phyloP scores from a whole-genome alignment of 2,797 vertebrate genomes.

The Syndactyla subalaris region DNA sequence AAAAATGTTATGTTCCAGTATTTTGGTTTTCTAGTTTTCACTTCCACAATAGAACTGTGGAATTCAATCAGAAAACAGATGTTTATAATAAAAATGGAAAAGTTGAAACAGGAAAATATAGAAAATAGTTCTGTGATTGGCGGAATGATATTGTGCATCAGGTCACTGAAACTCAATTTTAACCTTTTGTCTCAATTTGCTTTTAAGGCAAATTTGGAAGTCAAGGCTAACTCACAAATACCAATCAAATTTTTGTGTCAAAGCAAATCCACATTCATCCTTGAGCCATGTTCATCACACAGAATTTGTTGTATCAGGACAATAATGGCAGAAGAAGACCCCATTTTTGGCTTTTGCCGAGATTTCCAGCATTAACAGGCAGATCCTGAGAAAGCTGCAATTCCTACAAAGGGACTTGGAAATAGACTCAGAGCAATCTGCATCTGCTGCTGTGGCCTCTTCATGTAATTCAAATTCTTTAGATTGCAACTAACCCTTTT shows the following conservation, averaged over 20 bases:
- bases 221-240: background rate
- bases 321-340: background rate
- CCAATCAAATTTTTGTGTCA: background rate
- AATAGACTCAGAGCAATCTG: background rate
- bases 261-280: background rate
- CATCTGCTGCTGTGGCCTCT: background rate
- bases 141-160: background rate
- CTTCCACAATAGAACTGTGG: background rate
- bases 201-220: background rate
- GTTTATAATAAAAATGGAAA: background rate
- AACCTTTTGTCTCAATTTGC: background rate
- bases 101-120: background rate
- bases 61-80: slow-evolving; percentile 1
- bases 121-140: background rate
- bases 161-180: background rate
- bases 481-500: background rate
- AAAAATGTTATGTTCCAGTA: background rate
- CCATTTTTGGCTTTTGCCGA: background rate
- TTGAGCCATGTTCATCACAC: background rate
- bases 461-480: background rate
- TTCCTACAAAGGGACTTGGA: background rate
- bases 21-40: background rate
- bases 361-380: background rate
- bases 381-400: background rate
- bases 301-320: background rate